Evolutionary conservation across 1,140 invertebrate species (phyloP).

Genomic region (Nebria ingens): DNA sequence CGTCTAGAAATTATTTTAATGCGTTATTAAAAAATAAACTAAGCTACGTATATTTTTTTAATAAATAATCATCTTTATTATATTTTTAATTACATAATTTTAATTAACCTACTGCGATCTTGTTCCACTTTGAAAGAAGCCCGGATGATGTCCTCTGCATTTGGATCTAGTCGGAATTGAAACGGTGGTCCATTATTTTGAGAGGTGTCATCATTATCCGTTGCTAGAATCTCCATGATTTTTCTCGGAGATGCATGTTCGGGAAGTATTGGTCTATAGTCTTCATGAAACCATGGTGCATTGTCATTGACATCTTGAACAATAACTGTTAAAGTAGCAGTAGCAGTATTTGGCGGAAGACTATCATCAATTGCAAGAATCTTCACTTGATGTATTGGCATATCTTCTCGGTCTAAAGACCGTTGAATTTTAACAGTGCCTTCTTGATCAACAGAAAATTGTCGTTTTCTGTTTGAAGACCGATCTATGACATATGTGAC

Average conservation of each 20-base stretch:
- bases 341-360: conserved; percentile 48
- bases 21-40: too few species aligned
- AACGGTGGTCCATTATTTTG: conserved; percentile 82
- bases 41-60: too few species aligned
- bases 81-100: conserved; percentile 15
- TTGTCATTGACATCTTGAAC: conserved; percentile 87
- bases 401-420: conserved; percentile 82
- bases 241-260: too few species aligned
- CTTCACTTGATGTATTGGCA: conserved; percentile 67
- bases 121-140: too few species aligned
- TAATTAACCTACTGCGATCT: conserved; percentile 57
- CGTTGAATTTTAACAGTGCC: too few species aligned
- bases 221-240: conserved; percentile 58
- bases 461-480: too few species aligned
- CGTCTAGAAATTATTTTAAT: too few species aligned
- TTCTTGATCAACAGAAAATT: too few species aligned
- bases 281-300: conserved; percentile 68
- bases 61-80: too few species aligned
- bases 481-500: too few species aligned
- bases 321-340: conserved; percentile 54
- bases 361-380: conserved; percentile 76
- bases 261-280: too few species aligned
- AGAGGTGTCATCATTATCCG: conserved; percentile 66
- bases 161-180: conserved; percentile 62
- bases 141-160: conserved; percentile 53